Evolutionary conservation across 2,888 invertebrate species (phyloP).

Genomic region (Cerastis rubricosa): DNA sequence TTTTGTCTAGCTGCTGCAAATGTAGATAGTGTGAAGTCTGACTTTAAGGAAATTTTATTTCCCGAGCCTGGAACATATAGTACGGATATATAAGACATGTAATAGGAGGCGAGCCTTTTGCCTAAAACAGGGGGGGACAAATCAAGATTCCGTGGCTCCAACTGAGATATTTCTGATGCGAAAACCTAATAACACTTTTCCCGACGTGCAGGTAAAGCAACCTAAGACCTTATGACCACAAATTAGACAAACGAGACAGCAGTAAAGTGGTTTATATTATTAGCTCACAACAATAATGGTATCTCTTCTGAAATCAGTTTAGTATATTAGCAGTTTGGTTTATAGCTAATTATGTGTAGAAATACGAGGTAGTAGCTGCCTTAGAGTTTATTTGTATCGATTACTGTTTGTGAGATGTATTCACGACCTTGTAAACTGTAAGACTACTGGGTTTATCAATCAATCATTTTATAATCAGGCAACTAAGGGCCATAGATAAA

Average conservation of each 20-base stretch:
- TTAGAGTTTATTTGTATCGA: constrained; percentile 45
- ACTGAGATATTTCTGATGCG: background rate
- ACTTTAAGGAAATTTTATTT: background rate
- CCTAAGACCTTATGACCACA: background rate
- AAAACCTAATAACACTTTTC: background rate
- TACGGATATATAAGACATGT: background rate
- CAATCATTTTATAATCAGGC: no score
- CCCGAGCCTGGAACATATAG: background rate
- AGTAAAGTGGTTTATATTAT: constrained; percentile 13
- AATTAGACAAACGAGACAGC: background rate
- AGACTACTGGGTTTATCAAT: constrained; percentile 16
- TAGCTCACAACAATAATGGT: constrained; percentile 25
- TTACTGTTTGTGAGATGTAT: constrained; percentile 37
- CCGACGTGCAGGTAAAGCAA: background rate
- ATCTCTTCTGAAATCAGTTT: constrained; percentile 49
- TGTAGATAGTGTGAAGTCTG: background rate
- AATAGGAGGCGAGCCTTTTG: background rate
- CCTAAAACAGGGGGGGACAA: background rate
- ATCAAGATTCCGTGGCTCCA: no score
- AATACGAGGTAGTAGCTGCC: constrained; percentile 45
- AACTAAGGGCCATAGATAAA: no score
- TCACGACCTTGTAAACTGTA: constrained; percentile 24
- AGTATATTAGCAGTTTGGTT: constrained; percentile 25
- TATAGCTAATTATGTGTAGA: constrained; percentile 55
- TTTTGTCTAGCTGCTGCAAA: background rate